These are phyloP conservation scores for Leucophenga varia DNA, from an alignment of 1,140 invertebrate genomes.

Conservation along the genomic window DNA sequence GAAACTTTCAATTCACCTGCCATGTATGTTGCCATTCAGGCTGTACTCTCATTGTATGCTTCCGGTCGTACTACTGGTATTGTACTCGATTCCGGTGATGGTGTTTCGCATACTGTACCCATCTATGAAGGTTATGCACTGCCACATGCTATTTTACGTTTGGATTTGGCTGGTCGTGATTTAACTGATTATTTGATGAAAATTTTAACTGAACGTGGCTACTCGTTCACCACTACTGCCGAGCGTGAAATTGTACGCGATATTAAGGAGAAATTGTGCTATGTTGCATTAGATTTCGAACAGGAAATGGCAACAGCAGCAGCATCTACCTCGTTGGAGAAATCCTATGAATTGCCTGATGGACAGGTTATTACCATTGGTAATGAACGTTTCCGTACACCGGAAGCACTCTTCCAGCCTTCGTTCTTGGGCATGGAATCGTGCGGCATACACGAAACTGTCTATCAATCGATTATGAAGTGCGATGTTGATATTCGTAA, in stretches of 20 bases:
- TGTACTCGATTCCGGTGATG: slow-evolving; percentile 79
- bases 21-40: slow-evolving; percentile 75
- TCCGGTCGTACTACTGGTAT: slow-evolving; percentile 87
- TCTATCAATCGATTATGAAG: slow-evolving; percentile 95
- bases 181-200: slow-evolving; percentile 85
- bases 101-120: slow-evolving; percentile 85
- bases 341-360: slow-evolving; percentile 84
- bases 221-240: slow-evolving; percentile 71
- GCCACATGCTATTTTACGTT: slow-evolving; percentile 80
- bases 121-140: slow-evolving; percentile 80
- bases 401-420: slow-evolving; percentile 91
- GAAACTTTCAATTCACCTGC: slow-evolving; percentile 78
- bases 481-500: slow-evolving; percentile 89
- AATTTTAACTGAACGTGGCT: slow-evolving; percentile 81
- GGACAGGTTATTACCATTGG: slow-evolving; percentile 89
- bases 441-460: slow-evolving; percentile 88
- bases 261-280: slow-evolving; percentile 85
- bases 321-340: slow-evolving; percentile 78
- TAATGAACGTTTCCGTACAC: slow-evolving; percentile 92
- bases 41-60: slow-evolving; percentile 77
- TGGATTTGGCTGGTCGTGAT: slow-evolving; percentile 88
- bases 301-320: slow-evolving; percentile 86
- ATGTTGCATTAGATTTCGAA: slow-evolving; percentile 81
- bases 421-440: slow-evolving; percentile 90
- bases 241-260: slow-evolving; percentile 84